Evolutionary conservation across 2,797 vertebrate genomes (phyloP).

Genomic region (Gastrophryne carolinensis): DNA sequence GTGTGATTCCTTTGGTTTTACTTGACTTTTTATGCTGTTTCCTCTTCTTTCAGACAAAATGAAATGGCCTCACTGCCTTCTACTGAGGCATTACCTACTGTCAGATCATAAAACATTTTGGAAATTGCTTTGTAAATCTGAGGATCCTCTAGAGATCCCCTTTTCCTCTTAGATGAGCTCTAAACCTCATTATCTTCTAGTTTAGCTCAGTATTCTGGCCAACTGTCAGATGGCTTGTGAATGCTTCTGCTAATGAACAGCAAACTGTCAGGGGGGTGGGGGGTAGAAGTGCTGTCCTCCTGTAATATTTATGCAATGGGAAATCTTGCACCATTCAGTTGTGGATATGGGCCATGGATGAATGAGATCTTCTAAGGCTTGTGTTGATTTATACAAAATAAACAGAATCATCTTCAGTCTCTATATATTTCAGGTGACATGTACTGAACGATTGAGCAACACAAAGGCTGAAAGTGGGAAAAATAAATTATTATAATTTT

Average conservation of each 20-base stretch:
- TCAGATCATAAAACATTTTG: constrained; percentile 49
- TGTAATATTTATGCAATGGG: constrained; percentile 24
- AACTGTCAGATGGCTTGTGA: constrained; percentile 58
- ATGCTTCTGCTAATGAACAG: constrained; percentile 57
- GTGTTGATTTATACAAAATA: constrained; percentile 28
- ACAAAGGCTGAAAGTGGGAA: background rate
- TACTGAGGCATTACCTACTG: constrained; percentile 39
- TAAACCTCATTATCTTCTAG: constrained; percentile 59
- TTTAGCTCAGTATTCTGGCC: constrained; percentile 57
- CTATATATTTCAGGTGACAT: constrained; percentile 21
- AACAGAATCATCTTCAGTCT: constrained; percentile 31
- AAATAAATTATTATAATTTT: too few species aligned
- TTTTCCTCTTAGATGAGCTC: constrained; percentile 58
- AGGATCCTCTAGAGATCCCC: constrained; percentile 52
- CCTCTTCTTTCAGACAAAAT: constrained; percentile 18
- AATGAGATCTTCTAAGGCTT: constrained; percentile 27
- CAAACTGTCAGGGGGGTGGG: constrained; percentile 55
- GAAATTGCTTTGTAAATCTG: constrained; percentile 53
- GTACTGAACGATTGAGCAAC: constrained; percentile 1
- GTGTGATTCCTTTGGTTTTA: background rate
- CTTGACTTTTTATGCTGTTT: constrained; percentile 12
- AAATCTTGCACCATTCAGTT: constrained; percentile 24
- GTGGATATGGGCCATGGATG: constrained; percentile 33
- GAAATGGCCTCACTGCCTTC: constrained; percentile 14
- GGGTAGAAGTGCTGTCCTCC: constrained; percentile 54